Evolutionary conservation across 2,888 invertebrate species (phyloP).

Genomic region (Drosophila hamatofila): DNA sequence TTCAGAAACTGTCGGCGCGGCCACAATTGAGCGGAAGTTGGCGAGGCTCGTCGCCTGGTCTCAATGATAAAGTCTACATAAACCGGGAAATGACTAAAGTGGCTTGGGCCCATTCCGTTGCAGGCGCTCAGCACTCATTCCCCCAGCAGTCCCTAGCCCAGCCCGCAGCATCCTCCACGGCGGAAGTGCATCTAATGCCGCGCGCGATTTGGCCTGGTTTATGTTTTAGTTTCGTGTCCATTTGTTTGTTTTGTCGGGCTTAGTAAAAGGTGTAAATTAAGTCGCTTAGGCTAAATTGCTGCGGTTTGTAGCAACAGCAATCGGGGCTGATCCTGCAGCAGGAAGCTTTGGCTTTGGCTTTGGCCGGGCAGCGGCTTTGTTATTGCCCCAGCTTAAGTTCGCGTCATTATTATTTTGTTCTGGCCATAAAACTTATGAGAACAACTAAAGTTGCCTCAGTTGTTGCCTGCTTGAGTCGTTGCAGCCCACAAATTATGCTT

Average conservation of each 20-base stretch:
- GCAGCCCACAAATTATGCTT: constrained; percentile 15
- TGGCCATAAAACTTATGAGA: constrained; percentile 70
- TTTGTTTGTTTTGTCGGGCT: constrained; percentile 67
- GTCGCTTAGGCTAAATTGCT: constrained; percentile 67
- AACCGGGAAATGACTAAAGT: constrained; percentile 80
- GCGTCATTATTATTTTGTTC: constrained; percentile 73
- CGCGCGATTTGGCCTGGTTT: constrained; percentile 61
- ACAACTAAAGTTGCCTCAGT: constrained; percentile 48
- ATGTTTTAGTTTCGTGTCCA: constrained; percentile 56
- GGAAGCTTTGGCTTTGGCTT: constrained; percentile 39
- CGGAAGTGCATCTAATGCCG: constrained; percentile 51
- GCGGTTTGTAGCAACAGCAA: constrained; percentile 34
- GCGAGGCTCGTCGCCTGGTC: constrained; percentile 66
- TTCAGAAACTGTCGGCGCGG: constrained; percentile 50
- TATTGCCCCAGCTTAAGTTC: constrained; percentile 64
- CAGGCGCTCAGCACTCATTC: not conserved
- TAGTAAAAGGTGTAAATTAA: constrained; percentile 77
- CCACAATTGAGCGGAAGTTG: constrained; percentile 77
- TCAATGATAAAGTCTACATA: constrained; percentile 79
- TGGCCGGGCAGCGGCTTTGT: constrained; percentile 31
- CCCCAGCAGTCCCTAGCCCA: not conserved
- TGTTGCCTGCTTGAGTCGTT: not conserved
- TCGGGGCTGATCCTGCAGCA: not conserved
- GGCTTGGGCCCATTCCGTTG: constrained; percentile 56
- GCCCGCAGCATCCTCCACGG: not conserved